Evolutionary conservation across 2,888 invertebrate genomes (phyloP), one percentile per base, ranked within the genome.

Genomic region (Anagyrus pseudococci): DNA sequence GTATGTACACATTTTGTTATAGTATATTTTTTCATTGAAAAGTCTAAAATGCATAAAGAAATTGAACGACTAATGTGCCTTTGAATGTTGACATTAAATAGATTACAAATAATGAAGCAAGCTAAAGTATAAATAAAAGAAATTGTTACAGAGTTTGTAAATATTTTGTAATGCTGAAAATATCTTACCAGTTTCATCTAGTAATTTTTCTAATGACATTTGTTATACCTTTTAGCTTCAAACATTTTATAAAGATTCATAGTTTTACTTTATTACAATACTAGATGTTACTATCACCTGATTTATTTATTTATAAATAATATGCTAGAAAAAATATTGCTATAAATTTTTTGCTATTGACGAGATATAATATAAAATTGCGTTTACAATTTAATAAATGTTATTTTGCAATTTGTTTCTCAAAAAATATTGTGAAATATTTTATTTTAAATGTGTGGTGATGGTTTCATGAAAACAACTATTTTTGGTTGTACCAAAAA

Each of bases 61-160:
- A 64, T 33, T 29, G 25, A 49, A 54, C 61, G 47, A 59, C 48
- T 57, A 44, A 60, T 47, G 63, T 66, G 66, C 66, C 66, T 66
- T 66, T 57, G 48, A 49, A 40, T 20, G 29, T 56, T 22, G 22
- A 62, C 52, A 40, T 43, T 52, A 33, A 22, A 58, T 52, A 52
- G 19, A 60, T 33, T 64, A 48, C 50, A n/a, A n/a, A n/a, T n/a
- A n/a, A n/a, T n/a, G n/a, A n/a, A n/a, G n/a, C n/a, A 58, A 55
- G 46, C 43, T 52, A 53, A 43, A 1, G 2, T 59, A 40, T 40
- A 1, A 56, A 33, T 26, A 46, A 54, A 53, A 22, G 37, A 13
- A 49, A 52, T 53, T 53, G 53, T 62, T 66, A 57, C 29, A 40
- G 53, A 25, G 4, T 55, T 43, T 66, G 66, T 66, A 66, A 53